Conservation (phyloP, 2,888 invertebrate genomes). For the Phanerotoma sp. region DNA sequence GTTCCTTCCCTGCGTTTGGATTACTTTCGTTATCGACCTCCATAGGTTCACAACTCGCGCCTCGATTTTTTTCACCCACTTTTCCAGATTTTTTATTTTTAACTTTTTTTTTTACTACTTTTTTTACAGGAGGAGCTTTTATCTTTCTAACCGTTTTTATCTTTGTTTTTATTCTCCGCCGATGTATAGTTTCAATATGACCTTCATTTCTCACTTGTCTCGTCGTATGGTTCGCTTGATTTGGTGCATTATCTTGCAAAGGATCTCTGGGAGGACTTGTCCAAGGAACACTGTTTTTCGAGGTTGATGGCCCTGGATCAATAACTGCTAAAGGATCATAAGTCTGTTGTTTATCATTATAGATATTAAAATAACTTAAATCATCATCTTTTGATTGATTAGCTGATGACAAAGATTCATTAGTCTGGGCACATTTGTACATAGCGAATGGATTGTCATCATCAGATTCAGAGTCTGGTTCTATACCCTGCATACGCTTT, state of each 20-base stretch:
- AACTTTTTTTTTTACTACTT: not conserved
- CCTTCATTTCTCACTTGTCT: too few relatives aligned
- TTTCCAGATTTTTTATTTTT: conserved; percentile 11
- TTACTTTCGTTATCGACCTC: conserved; percentile 21
- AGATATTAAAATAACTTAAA: too few relatives aligned
- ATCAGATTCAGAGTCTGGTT: conserved; percentile 46
- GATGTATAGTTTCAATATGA: not conserved
- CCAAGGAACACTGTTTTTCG: conserved; percentile 36
- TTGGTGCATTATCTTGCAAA: not conserved
- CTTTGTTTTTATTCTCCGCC: too few relatives aligned
- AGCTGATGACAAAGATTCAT: not conserved
- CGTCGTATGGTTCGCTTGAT: conserved; percentile 4
- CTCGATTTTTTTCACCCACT: too few relatives aligned
- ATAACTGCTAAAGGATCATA: conserved; percentile 17
- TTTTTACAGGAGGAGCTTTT: not conserved
- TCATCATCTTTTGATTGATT: not conserved
- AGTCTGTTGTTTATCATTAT: conserved; percentile 9
- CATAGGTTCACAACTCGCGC: conserved; percentile 15
- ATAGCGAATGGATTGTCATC: conserved; percentile 48
- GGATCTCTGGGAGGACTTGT: conserved; percentile 13
- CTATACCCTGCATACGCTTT: conserved; percentile 44
- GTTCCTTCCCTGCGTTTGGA: too few relatives aligned
- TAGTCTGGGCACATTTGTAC: conserved; percentile 36
- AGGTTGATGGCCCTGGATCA: conserved; percentile 43
- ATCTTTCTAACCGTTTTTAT: too few relatives aligned